Evolutionary conservation across 2,797 vertebrate species (phyloP), one percentile per base, ranked within the genome.

Genomic region (Lagothrix lagotricha): DNA sequence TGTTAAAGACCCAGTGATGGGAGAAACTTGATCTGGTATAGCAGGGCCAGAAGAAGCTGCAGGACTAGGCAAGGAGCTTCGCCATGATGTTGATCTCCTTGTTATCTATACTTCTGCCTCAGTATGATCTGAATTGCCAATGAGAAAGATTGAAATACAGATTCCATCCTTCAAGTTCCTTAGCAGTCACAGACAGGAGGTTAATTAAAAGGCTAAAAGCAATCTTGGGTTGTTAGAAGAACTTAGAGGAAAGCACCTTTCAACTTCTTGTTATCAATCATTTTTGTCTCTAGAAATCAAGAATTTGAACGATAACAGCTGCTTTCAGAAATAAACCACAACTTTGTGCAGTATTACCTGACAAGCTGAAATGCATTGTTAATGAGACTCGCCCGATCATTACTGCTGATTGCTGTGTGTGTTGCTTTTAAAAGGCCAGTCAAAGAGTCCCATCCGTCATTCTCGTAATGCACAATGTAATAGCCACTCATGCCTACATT

Each of bases 401-500:
- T 99, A 98, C 99, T 99, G 97, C 99, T 99, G 91, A 99, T 98
- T 0, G 98, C 98, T 0, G 98, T 99, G 98, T 99, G 99, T 93
- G 99, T 98, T 97, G 97, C 96, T 72, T 98, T 99, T 96, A 99
- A 98, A 87, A 99, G 98, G 33, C 79, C 96, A 92, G 98, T 99
- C 50, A 99, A 93, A 52, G 98, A 97, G 96, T 99, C 98, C 99
- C 99, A 99, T 13, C 99, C 99, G 0, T 98, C 98, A 33, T 96
- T 98, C 93, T 99, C 99, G 0, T 99, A 99, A 98, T 99, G 99
- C 8, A 99, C 99, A 88, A 99, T 99, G 98, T 99, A 99, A 98
- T 99, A 99, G 57, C 99, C 99, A 9, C 98, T 99, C 99, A 99
- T 99, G 94, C 99, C 99, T 94, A 99, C 99, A 0, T 99, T 99